phyloP scores from a whole-genome alignment of 53 echinoderm and acorn worm species.

The Apostichopus leukothele region DNA sequence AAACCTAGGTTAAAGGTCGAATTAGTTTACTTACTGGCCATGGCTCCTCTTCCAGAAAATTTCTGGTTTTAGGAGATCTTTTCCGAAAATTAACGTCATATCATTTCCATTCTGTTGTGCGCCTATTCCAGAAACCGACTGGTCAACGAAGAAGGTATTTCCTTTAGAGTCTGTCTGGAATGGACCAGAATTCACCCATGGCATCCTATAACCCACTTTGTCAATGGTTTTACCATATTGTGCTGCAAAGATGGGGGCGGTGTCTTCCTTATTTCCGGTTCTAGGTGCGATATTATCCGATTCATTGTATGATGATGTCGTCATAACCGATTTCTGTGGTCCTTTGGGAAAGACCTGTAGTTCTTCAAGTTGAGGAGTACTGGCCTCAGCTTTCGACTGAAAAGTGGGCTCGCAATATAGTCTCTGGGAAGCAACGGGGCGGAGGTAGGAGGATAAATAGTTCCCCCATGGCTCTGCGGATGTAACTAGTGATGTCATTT shows the following conservation, averaged over 20 bases:
- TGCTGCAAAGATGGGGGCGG: not conserved
- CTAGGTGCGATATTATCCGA: not conserved
- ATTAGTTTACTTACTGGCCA: too few relatives aligned
- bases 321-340: not conserved
- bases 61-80: not conserved
- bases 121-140: not conserved
- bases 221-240: not conserved
- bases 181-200: not conserved
- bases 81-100: not conserved
- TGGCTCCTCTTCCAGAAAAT: too few relatives aligned
- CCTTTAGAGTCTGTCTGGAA: not conserved
- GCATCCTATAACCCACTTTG: not conserved
- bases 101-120: not conserved
- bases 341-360: not conserved
- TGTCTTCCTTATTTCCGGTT: not conserved
- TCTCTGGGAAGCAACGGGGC: not conserved
- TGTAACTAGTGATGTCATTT: not conserved
- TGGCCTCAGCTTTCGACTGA: not conserved
- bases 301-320: not conserved
- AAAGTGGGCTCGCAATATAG: not conserved
- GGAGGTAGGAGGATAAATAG: constrained; percentile 7
- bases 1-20: too few relatives aligned
- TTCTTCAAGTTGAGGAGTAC: constrained; percentile 3
- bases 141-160: not conserved
- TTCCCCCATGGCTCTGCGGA: not conserved